Base-by-base conservation (phyloP, 2,888 invertebrate genomes). In the Spodoptera exigua region DNA sequence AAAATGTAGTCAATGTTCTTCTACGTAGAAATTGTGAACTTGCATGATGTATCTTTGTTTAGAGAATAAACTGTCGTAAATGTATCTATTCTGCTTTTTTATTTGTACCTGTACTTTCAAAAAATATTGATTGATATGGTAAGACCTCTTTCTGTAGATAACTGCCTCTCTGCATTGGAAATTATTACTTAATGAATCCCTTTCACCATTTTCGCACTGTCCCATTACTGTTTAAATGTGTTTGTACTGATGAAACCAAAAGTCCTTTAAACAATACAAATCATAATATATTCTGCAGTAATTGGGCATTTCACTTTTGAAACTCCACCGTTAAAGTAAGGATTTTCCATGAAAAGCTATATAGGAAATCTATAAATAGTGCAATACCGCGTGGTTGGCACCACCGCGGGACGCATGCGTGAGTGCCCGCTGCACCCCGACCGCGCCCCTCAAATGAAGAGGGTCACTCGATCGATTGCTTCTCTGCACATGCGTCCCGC, bases 21-120 rank as follows among this genome's bases (percentile, higher is more conserved):
- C 27, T 27, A 21, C 5, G 21, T 21, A 21, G 21, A 21, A 21
- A 21, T 21, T 27, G 27, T 27, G 27, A 27, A 18, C 16, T 46
- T 61, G 70, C 64, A 74, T 66, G 66, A 14, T 59, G 32, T 46
- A 47, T 59, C n/a, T 44, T 47, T 59, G 53, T 71, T 59, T 66
- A 71, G 72, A 41, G 14, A 55, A 71, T 59, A 52, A 71, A 65
- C 44, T 16, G 12, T 35, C 21, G 18, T 49, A 47, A 44, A 36
- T n/a, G 13, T 9, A 49, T 44, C 13, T 47, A 16, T 44, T 27
- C 18, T 37, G 67, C 43, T 66, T 64, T 67, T 65, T 69, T 63
- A 56, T 70, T 67, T 34, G 13, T 36, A 44, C 53, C 49, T 43
- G 36, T 68, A n/a, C 39, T 52, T 39, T 51, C 3, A 17, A 17